These are phyloP conservation scores for Diorhabda carinulata DNA, from an alignment of 1,140 invertebrate genomes.

Conservation along the genomic window DNA sequence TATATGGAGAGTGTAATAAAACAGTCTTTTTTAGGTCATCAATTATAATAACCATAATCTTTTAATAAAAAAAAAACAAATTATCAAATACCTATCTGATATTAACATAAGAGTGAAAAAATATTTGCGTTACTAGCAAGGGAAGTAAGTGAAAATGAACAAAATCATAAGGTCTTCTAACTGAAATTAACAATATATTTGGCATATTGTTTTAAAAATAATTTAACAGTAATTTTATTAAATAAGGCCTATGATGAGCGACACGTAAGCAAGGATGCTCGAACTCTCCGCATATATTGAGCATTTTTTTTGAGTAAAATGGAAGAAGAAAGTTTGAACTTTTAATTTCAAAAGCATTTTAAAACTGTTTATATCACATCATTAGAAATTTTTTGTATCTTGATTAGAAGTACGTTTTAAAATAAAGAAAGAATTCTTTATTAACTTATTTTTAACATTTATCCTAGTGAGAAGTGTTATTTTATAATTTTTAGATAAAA, in stretches of 20 bases:
- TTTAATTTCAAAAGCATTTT: slow-evolving; percentile 5
- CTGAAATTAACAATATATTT: background rate
- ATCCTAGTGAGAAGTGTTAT: no score
- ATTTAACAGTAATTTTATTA: background rate
- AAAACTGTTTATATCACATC: no score
- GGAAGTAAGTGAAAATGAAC: background rate
- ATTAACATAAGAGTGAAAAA: background rate
- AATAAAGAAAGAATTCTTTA: no score
- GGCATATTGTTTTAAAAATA: background rate
- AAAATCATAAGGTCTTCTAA: background rate
- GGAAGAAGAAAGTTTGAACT: slow-evolving; percentile 19
- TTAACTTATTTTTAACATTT: no score
- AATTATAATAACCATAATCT: background rate
- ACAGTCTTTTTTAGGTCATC: no score
- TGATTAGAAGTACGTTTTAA: no score
- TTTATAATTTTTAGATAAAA: no score
- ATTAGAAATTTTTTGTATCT: no score
- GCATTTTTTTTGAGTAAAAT: slow-evolving; percentile 7
- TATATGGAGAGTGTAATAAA: no score
- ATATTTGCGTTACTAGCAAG: background rate
- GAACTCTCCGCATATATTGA: background rate
- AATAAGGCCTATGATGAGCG: slow-evolving; percentile 7
- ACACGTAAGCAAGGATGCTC: background rate
- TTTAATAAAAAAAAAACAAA: background rate
- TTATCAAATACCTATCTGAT: background rate